Conservation (phyloP, 2,113 vertebrate genomes). For the Zingel zingel region DNA sequence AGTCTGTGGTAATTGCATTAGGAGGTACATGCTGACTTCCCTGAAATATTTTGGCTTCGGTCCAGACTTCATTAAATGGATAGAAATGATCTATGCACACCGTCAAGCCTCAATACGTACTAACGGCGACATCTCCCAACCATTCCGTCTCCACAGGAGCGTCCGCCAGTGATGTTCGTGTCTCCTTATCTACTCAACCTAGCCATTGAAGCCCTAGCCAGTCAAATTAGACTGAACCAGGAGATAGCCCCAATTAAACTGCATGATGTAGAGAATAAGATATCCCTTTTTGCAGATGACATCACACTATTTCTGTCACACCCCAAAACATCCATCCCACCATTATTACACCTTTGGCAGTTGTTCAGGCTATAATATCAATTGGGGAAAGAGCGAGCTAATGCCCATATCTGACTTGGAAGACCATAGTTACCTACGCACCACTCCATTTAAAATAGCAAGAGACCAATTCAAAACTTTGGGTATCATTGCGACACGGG, state of each 20-base stretch:
- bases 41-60: background rate
- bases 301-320: too few species aligned
- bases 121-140: background rate
- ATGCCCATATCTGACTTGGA: background rate
- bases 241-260: background rate
- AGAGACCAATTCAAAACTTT: too few species aligned
- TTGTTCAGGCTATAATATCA: background rate
- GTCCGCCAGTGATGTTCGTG: background rate
- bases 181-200: background rate
- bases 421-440: too few species aligned
- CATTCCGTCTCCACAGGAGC: background rate
- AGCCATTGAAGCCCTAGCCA: background rate
- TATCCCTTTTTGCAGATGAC: too few species aligned
- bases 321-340: background rate
- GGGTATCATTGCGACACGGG: too few species aligned
- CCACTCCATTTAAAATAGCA: too few species aligned
- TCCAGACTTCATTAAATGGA: background rate
- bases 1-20: background rate
- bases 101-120: background rate
- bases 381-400: background rate
- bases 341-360: background rate
- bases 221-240: background rate
- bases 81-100: background rate
- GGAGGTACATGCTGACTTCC: background rate
- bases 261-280: too few species aligned